Conservation (phyloP, 2,888 invertebrate species). For the Xanthorhoe designata region DNA sequence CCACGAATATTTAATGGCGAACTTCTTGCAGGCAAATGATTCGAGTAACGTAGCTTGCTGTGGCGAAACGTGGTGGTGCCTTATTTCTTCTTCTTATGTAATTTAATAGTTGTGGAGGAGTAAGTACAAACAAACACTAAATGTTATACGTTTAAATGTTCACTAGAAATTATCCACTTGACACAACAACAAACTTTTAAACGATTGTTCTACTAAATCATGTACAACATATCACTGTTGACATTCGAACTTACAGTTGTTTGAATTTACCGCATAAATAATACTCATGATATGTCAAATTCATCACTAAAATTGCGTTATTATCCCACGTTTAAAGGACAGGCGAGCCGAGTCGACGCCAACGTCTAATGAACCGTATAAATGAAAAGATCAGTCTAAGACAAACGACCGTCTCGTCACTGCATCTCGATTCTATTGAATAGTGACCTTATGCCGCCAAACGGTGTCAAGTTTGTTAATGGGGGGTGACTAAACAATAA, state of each 20-base stretch:
- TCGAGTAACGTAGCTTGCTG: conserved; percentile 80
- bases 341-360: conserved; percentile 54
- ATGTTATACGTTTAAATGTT: conserved; percentile 37
- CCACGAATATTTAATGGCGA: conserved; percentile 72
- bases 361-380: conserved; percentile 46
- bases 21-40: conserved; percentile 69
- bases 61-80: conserved; percentile 81
- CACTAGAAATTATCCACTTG: conserved; percentile 33
- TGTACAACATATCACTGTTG: conserved; percentile 28
- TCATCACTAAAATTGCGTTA: conserved; percentile 53
- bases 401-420: conserved; percentile 36
- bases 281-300: conserved; percentile 53
- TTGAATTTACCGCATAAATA: conserved; percentile 58
- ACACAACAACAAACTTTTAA: conserved; percentile 29
- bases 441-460: conserved; percentile 67
- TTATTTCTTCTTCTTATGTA: conserved; percentile 51
- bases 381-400: conserved; percentile 31
- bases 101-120: conserved; percentile 29
- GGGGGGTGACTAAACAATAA: conserved; percentile 74
- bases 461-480: conserved; percentile 71
- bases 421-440: conserved; percentile 53
- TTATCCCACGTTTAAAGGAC: conserved; percentile 45
- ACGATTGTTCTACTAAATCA: conserved; percentile 6
- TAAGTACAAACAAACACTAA: conserved; percentile 20
- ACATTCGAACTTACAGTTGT: conserved; percentile 32